A percentile compares a stretch with the other conserved stretches of the same genome.
Conservation (phyloP, 2,888 invertebrate species). For the Chloroclysta siterata region DNA sequence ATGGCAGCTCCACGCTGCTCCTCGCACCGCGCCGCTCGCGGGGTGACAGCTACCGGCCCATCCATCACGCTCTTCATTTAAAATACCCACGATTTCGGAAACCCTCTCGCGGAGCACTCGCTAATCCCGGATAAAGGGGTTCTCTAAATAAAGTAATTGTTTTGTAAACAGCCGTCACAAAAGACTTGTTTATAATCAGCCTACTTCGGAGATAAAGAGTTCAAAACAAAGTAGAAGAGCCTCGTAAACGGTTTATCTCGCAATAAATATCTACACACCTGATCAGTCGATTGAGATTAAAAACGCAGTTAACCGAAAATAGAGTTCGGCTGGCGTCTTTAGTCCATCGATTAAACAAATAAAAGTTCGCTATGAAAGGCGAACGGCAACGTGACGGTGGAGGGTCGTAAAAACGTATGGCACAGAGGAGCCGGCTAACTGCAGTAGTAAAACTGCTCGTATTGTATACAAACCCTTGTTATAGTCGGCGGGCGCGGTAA, state of each 20-base stretch:
- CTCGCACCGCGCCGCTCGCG: constrained; percentile 60
- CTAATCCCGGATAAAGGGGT: constrained; percentile 71
- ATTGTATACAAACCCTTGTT: constrained; percentile 82
- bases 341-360: constrained; percentile 84
- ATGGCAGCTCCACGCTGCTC: constrained; percentile 60
- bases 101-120: constrained; percentile 67
- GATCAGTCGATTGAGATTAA: constrained; percentile 76
- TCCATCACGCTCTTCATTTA: constrained; percentile 83
- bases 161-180: constrained; percentile 68
- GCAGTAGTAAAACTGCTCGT: constrained; percentile 80
- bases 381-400: constrained; percentile 78
- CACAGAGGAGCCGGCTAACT: constrained; percentile 81
- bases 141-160: constrained; percentile 70
- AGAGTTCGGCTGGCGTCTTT: constrained; percentile 74
- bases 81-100: constrained; percentile 80
- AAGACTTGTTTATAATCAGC: constrained; percentile 62
- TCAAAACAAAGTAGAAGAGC: constrained; percentile 79
- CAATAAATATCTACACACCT: constrained; percentile 81
- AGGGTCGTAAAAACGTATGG: constrained; percentile 82
- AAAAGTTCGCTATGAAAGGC: constrained; percentile 83
- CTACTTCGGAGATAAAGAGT: constrained; percentile 65
- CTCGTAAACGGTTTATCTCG: constrained; percentile 78
- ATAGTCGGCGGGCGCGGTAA: constrained; percentile 75
- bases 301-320: constrained; percentile 77
- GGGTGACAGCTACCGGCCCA: constrained; percentile 77